Base-by-base conservation (phyloP, 1,140 invertebrate species). In the Macrobrachium nipponense region DNA sequence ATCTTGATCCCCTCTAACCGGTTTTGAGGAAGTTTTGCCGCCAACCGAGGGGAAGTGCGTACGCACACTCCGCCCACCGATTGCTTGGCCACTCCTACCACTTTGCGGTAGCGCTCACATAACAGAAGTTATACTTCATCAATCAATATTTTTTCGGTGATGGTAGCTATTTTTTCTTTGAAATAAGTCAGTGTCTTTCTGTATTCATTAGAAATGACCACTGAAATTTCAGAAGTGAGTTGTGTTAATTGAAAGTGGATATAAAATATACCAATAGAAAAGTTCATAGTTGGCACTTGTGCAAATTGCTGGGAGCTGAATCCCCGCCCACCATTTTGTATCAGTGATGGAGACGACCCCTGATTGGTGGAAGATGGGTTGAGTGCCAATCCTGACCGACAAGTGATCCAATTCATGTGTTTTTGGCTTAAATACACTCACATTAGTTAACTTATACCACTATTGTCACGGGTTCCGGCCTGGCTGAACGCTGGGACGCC, bases 401-500 rank as follows among this genome's bases (percentile, higher is more conserved):
- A 87, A 87, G 86, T 87, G 81, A 87, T 87, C 80, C 86, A 87
- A 82, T 87, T 87, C 86, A 87, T 82, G 86, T 87, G 81, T 87
- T 87, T 87, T 87, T 87, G 81, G 81, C 81, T 87, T 87, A 87
- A 87, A 87, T 87, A 87, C 86, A 83, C 86, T 83, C 80, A 82
- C 81, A 87, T 87, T 87, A 87, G 86, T 87, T 87, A 82, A 87
- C 80, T 83, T 78, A 87, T 87, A 51, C 73, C 86, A 87, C 83
- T 87, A 87, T 82, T 82, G 86, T 87, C 78, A 80, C 72, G 43
- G 85, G 78, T 27, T 80, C 78, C 18, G 68, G 72, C 66, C 59
- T 75, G 77, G 78, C 64, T 75, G 64, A 72, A 76, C 78, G 68
- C 51, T 61, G 82, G 76, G 82, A 83, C 62, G 76, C 64, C 82